A percentile compares a stretch with the other conserved stretches of the same genome.
phyloP scores from a whole-genome alignment of 2,113 vertebrate genomes.

The Ellobius talpinus region DNA sequence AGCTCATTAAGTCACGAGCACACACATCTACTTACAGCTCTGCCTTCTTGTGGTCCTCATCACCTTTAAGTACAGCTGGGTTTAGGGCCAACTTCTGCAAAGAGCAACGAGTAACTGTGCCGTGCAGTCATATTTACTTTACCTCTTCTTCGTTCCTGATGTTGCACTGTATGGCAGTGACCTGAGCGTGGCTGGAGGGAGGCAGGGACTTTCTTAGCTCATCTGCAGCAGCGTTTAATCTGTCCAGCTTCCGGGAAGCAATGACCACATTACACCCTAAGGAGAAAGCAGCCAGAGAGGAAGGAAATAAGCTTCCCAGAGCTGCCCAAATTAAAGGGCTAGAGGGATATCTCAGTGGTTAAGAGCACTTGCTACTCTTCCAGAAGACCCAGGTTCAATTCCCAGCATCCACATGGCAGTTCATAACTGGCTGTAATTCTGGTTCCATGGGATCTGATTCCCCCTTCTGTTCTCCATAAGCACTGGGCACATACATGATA shows the following conservation, averaged over 20 bases:
- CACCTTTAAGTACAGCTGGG: neutral
- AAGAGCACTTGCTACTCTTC: neutral
- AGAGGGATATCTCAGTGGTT: neutral
- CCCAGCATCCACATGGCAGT: neutral
- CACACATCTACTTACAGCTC: neutral
- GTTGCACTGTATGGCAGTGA: constrained; percentile 92
- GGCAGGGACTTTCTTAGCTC: constrained; percentile 88
- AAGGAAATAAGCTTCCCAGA: neutral
- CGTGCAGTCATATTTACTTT: neutral
- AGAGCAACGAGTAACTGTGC: neutral
- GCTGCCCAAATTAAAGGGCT: neutral
- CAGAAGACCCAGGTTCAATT: neutral
- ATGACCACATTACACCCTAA: constrained; percentile 95
- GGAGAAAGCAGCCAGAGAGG: constrained; percentile 62
- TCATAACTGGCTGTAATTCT: neutral
- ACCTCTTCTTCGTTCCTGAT: constrained; percentile 95
- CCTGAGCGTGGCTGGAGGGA: constrained; percentile 78
- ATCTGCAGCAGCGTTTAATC: constrained; percentile 88
- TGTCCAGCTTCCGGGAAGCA: constrained; percentile 92
- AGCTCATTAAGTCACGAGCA: neutral
- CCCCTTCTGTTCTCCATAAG: neutral
- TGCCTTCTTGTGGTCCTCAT: neutral
- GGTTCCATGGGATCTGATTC: neutral
- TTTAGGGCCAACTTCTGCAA: neutral
- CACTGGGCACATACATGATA: neutral